Evolutionary conservation across 2,113 vertebrate genomes (phyloP), one percentile per base, ranked within the genome.

Genomic region (Cnemophilus loriae): DNA sequence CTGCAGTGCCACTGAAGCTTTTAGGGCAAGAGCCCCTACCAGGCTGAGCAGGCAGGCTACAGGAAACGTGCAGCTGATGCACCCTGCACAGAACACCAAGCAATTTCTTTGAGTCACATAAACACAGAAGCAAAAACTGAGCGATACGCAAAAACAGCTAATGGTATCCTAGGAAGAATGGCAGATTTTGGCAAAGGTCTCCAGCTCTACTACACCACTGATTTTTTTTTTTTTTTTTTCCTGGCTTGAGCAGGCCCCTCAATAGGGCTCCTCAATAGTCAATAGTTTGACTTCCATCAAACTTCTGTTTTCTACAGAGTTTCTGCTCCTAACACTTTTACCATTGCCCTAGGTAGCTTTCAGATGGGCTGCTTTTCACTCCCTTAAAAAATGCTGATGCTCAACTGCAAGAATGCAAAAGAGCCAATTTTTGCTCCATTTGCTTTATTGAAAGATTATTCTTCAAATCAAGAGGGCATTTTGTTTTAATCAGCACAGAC

Each of bases 381-480:
- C 35, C 56, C 35, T 61, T 50, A 15, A 50, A 59, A 92, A 90
- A 84, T 21, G 55, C 35, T 87, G 84, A 89, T 94, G 83, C 61
- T 30, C 18, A 63, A 67, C 49, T 39, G 16, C 73, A 91, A 87
- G 35, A 90, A 85, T 68, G 59, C 41, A 91, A 71, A 88, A 83
- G 30, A 24, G 28, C 42, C 91, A 97, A 76, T 60, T 90, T 94
- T 80, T 37, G 19, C 49, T 92, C 50, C 60, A 67, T 89, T 95
- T 94, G n/a, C 59, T 96, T 95, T 95, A 96, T 71, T 87, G 52
- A 94, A 96, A 96, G 73, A 89, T 82, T 70, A 44, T 76, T 94
- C 86, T 46, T 74, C 61, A 86, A 81, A 90, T 96, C 88, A 96
- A 75, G 64, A 44, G 47, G 63, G 64, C 93, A 69, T 90, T 96